Evolutionary conservation across 2,888 invertebrate genomes (phyloP).

Genomic region (Melipona beecheii): DNA sequence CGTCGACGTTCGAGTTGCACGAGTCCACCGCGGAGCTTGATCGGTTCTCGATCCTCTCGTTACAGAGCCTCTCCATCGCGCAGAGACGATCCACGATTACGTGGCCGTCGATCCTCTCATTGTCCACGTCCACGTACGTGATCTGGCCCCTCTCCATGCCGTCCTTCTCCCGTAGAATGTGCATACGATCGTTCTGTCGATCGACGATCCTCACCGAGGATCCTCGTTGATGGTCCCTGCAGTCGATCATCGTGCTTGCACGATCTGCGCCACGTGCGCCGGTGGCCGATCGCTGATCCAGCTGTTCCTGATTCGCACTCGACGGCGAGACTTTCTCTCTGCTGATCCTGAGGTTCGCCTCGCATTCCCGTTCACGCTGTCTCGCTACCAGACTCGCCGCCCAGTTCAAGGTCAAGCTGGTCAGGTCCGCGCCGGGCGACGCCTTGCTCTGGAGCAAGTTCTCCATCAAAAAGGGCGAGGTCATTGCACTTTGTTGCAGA

Average conservation of each 20-base stretch:
- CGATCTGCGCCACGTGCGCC: constrained; percentile 61
- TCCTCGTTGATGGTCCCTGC: constrained; percentile 63
- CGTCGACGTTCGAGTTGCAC: constrained; percentile 77
- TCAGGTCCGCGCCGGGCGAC: constrained; percentile 80
- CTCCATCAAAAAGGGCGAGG: constrained; percentile 87
- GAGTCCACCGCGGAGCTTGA: constrained; percentile 79
- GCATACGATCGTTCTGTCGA: constrained; percentile 66
- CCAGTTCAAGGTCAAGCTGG: constrained; percentile 86
- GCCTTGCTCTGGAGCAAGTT: constrained; percentile 87
- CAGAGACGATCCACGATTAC: constrained; percentile 75
- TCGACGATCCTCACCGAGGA: constrained; percentile 55
- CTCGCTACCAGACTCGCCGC: constrained; percentile 81
- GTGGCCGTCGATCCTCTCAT: constrained; percentile 68
- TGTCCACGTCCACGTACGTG: constrained; percentile 63
- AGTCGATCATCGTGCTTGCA: constrained; percentile 52
- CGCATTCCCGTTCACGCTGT: constrained; percentile 80
- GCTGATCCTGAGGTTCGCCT: constrained; percentile 69
- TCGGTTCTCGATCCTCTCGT: constrained; percentile 79
- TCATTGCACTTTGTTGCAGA: constrained; percentile 84
- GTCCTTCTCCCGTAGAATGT: constrained; percentile 66
- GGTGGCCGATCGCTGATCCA: constrained; percentile 56
- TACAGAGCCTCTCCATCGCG: constrained; percentile 78
- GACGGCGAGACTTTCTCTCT: constrained; percentile 66
- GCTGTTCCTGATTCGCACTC: constrained; percentile 55
- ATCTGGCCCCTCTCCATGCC: constrained; percentile 55